These are phyloP conservation scores for Vandiemenella viatica DNA, from an alignment of 2,888 invertebrate genomes.

Conservation along the genomic window DNA sequence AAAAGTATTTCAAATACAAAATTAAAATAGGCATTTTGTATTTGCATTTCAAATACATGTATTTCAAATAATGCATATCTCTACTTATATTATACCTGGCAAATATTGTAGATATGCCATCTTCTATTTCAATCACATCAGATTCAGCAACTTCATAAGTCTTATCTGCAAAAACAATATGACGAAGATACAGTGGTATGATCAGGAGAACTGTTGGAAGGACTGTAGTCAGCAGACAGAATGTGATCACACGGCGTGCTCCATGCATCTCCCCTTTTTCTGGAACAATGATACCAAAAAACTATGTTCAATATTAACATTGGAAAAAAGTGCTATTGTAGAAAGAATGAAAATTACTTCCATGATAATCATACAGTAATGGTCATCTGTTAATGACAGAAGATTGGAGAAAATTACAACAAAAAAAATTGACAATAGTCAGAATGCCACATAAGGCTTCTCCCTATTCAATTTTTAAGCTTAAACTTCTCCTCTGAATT, in stretches of 20 bases:
- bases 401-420: too few relatives aligned
- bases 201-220: slow-evolving; percentile 60
- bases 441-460: too few relatives aligned
- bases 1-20: too few relatives aligned
- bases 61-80: too few relatives aligned
- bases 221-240: slow-evolving; percentile 60
- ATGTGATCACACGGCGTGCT: slow-evolving; percentile 57
- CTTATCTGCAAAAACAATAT: slow-evolving; percentile 61
- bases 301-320: background rate
- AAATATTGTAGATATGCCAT: slow-evolving; percentile 73
- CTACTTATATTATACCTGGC: slow-evolving; percentile 40
- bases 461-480: too few relatives aligned
- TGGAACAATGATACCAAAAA: slow-evolving; percentile 2
- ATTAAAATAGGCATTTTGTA: too few relatives aligned
- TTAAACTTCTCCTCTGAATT: too few relatives aligned
- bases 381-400: too few relatives aligned
- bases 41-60: too few relatives aligned
- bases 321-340: background rate
- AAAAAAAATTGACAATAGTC: too few relatives aligned
- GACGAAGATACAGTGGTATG: slow-evolving; percentile 60
- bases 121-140: slow-evolving; percentile 66
- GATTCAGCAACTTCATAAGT: slow-evolving; percentile 67
- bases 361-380: too few relatives aligned
- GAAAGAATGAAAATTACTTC: background rate
- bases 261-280: slow-evolving; percentile 53